Evolutionary conservation across 2,888 invertebrate species (phyloP).

Genomic region (Cheilosia soror): DNA sequence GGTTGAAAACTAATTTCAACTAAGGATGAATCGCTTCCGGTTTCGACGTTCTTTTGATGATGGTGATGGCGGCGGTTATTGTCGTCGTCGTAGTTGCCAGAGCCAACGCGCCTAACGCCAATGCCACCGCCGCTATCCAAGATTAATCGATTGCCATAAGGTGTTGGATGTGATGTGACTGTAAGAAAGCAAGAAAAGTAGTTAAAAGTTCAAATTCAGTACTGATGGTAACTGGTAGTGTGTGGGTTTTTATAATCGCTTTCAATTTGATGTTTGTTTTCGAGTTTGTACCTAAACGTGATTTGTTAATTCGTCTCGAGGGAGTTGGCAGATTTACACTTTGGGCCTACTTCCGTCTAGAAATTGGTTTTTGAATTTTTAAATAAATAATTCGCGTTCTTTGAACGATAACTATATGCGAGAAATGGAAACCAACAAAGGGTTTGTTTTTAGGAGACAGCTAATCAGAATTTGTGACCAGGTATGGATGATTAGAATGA

Average conservation of each 20-base stretch:
- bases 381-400: background rate
- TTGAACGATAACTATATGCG: too few relatives aligned
- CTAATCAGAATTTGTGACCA: too few relatives aligned
- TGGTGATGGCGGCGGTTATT: slow-evolving; percentile 43
- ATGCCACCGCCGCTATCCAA: slow-evolving; percentile 27
- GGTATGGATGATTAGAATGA: too few relatives aligned
- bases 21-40: slow-evolving; percentile 75
- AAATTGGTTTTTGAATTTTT: slow-evolving; percentile 44
- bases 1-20: slow-evolving; percentile 76
- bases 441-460: too few relatives aligned
- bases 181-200: slow-evolving; percentile 60
- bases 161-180: slow-evolving; percentile 67
- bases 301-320: slow-evolving; percentile 38
- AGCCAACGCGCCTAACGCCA: slow-evolving; percentile 8
- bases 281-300: slow-evolving; percentile 21
- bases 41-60: slow-evolving; percentile 64
- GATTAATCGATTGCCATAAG: slow-evolving; percentile 69
- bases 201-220: slow-evolving; percentile 61
- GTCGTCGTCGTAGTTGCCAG: slow-evolving; percentile 38
- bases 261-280: slow-evolving; percentile 49
- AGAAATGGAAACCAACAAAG: too few relatives aligned
- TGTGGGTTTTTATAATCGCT: slow-evolving; percentile 53
- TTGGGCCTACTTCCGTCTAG: slow-evolving; percentile 14
- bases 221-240: background rate
- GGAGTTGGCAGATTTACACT: background rate